These are phyloP conservation scores for Todiramphus chloris DNA, from an alignment of 2,113 vertebrate species.

Conservation along the genomic window DNA sequence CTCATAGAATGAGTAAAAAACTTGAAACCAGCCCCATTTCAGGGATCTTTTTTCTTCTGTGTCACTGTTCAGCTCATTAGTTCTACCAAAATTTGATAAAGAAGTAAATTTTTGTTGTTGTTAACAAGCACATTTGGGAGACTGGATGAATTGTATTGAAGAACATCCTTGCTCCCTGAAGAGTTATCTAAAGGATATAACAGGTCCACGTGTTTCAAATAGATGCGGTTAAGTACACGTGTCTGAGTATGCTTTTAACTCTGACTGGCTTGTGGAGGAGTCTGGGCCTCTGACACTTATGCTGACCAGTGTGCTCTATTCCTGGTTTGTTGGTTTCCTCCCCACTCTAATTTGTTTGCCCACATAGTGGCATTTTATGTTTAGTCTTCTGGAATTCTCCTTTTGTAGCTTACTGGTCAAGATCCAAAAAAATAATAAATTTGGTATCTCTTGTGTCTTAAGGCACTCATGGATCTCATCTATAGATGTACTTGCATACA, in stretches of 20 bases:
- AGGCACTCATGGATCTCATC: not conserved
- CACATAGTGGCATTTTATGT: not conserved
- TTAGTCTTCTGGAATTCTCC: not conserved
- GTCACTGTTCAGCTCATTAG: not conserved
- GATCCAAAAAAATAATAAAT: not conserved
- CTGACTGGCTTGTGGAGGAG: not conserved
- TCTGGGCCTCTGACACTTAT: not conserved
- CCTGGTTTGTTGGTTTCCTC: accelerated
- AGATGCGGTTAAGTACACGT: not conserved
- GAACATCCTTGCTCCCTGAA: not conserved
- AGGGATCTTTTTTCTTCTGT: not conserved
- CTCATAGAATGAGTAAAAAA: not conserved
- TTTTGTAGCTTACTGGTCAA: not conserved
- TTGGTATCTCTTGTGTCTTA: not conserved
- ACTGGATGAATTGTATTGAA: not conserved
- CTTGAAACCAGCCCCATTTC: not conserved
- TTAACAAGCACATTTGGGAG: not conserved
- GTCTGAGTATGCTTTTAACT: not conserved
- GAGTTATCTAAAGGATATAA: not conserved
- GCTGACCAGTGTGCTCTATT: not conserved
- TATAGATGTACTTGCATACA: not conserved
- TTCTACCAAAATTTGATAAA: not conserved
- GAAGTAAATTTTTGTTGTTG: not conserved
- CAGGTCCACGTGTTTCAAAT: not conserved
- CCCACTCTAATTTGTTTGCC: not conserved